Evolutionary conservation across 2,888 invertebrate species (phyloP).

Genomic region (Acleris cristana): DNA sequence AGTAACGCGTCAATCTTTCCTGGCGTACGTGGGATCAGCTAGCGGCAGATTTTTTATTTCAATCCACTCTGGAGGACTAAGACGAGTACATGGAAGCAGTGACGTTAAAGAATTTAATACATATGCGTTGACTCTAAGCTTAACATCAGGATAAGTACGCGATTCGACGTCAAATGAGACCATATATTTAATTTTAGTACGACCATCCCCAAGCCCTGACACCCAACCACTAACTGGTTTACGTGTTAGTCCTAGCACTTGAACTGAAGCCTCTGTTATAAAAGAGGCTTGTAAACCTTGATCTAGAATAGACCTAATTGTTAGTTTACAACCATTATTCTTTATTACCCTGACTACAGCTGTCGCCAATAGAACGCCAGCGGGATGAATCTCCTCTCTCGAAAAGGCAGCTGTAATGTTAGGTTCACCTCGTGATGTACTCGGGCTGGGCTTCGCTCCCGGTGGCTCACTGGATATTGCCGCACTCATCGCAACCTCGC

Average conservation of each 20-base stretch:
- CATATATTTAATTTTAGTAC: background rate
- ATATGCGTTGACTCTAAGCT: background rate
- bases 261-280: background rate
- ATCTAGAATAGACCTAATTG: conserved; percentile 11
- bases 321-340: conserved; percentile 11
- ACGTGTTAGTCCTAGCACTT: background rate
- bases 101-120: conserved; percentile 13
- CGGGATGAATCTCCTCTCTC: conserved; percentile 7
- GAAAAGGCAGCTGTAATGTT: conserved; percentile 11
- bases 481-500: background rate
- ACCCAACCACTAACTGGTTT: no score
- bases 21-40: conserved; percentile 6
- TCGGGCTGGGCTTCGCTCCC: background rate
- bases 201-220: conserved; percentile 2
- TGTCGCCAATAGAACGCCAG: background rate
- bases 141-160: background rate
- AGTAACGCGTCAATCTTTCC: background rate
- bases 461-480: background rate
- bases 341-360: conserved; percentile 9
- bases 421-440: conserved; percentile 15
- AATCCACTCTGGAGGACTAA: background rate
- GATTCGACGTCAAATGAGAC: conserved; percentile 8
- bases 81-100: background rate
- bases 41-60: background rate
- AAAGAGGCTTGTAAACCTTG: background rate